Evolutionary conservation across 2,797 vertebrate genomes (phyloP).

Genomic region (Mycteria americana): DNA sequence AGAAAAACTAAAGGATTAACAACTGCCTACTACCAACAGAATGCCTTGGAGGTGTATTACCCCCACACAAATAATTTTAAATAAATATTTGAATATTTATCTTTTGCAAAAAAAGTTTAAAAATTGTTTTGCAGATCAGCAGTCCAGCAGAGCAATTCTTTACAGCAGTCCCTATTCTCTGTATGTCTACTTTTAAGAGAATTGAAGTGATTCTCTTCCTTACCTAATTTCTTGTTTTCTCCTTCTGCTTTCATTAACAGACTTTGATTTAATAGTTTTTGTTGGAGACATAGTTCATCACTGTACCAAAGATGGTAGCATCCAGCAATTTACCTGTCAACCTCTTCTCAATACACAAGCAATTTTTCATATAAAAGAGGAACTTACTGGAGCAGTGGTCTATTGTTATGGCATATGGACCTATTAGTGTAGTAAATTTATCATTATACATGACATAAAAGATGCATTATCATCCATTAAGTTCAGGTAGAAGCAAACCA

Average conservation of each 20-base stretch:
- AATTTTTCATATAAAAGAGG: slow-evolving; percentile 62
- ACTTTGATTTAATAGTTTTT: slow-evolving; percentile 38
- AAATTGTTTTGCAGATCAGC: not conserved
- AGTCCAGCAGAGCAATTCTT: not conserved
- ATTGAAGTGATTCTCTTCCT: not conserved
- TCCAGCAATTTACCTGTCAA: slow-evolving; percentile 63
- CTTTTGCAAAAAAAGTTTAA: not conserved
- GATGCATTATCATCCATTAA: slow-evolving; percentile 82
- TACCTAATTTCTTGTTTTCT: slow-evolving; percentile 13
- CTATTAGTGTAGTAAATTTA: slow-evolving; percentile 76
- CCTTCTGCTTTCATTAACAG: slow-evolving; percentile 39
- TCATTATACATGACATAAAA: slow-evolving; percentile 71
- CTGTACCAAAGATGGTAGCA: slow-evolving; percentile 23
- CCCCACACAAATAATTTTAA: not conserved
- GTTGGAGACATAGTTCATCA: slow-evolving; percentile 36
- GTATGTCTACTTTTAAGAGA: not conserved
- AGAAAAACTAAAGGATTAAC: not conserved
- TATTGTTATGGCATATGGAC: slow-evolving; percentile 66
- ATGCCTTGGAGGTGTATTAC: not conserved
- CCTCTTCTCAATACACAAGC: slow-evolving; percentile 38
- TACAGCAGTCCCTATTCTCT: not conserved
- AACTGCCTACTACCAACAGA: not conserved
- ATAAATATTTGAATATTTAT: not conserved
- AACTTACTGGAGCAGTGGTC: slow-evolving; percentile 68
- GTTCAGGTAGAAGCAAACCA: slow-evolving; percentile 67